These are phyloP conservation scores for Simalia tracyae DNA, from an alignment of 2,797 vertebrate species.

Conservation along the genomic window DNA sequence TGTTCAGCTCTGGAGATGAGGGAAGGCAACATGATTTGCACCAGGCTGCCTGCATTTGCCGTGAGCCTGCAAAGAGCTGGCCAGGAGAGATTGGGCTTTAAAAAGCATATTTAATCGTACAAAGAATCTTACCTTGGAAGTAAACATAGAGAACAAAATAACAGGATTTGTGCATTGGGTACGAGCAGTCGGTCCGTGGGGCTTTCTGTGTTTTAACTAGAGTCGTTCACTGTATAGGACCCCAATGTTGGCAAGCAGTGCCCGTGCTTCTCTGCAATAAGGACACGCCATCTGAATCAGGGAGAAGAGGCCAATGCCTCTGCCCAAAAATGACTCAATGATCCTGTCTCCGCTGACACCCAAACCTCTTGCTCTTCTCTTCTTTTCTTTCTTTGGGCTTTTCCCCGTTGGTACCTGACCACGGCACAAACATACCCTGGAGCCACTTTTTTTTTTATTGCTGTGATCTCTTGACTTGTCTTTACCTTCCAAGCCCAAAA, in stretches of 20 bases:
- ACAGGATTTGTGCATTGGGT: background rate
- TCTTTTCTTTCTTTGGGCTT: background rate
- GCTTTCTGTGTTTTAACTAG: background rate
- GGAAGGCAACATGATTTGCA: background rate
- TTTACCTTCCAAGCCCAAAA: background rate
- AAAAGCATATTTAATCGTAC: background rate
- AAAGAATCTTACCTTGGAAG: background rate
- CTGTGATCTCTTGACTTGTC: background rate
- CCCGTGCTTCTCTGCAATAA: background rate
- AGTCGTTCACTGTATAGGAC: background rate
- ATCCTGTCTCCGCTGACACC: background rate
- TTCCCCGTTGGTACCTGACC: background rate
- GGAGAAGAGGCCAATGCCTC: background rate
- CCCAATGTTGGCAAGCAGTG: background rate
- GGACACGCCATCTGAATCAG: background rate
- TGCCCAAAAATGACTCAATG: background rate
- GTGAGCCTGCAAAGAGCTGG: background rate
- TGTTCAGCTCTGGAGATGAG: background rate
- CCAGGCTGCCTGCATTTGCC: background rate
- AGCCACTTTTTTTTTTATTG: background rate
- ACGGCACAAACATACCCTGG: background rate
- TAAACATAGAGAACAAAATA: background rate
- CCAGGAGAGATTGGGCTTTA: background rate
- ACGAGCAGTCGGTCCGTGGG: background rate
- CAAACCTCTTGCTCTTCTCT: background rate